A percentile compares a stretch with the other conserved stretches of the same genome.
Conservation (phyloP, 2,888 invertebrate species). For the Patella depressa region DNA sequence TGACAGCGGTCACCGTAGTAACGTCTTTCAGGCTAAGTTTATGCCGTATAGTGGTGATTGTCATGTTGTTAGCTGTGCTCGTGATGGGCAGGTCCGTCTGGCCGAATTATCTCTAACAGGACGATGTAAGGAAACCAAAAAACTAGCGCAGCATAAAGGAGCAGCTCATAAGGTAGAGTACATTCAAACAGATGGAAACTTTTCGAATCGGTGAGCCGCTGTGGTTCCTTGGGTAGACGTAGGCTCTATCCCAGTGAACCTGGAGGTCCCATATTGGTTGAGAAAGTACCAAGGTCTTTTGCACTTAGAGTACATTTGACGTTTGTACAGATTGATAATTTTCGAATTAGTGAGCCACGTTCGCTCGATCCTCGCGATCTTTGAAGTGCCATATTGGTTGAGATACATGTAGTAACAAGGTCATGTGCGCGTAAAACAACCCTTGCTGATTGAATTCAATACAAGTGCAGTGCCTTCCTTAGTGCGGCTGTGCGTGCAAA, state of each 20-base stretch:
- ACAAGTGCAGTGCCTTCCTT: too few relatives aligned
- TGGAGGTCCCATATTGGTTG: too few relatives aligned
- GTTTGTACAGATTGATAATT: not conserved
- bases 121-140: constrained; percentile 76
- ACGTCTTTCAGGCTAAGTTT: constrained; percentile 93
- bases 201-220: not conserved
- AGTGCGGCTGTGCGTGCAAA: too few relatives aligned
- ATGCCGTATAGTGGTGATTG: constrained; percentile 84
- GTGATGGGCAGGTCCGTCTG: constrained; percentile 87
- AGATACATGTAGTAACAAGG: not conserved
- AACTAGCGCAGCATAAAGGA: constrained; percentile 80
- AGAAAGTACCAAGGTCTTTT: not conserved
- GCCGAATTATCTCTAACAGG: constrained; percentile 74
- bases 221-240: not conserved
- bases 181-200: not conserved
- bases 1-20: constrained; percentile 86
- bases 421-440: constrained; percentile 79
- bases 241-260: not conserved
- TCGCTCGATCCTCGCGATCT: not conserved
- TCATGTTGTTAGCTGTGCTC: constrained; percentile 88
- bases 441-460: too few relatives aligned
- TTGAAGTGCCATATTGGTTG: too few relatives aligned
- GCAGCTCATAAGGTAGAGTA: constrained; percentile 83
- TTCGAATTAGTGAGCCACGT: not conserved
- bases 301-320: constrained; percentile 76